These are phyloP conservation scores for Orchestes rusci DNA, from an alignment of 2,888 invertebrate species.

Conservation along the genomic window DNA sequence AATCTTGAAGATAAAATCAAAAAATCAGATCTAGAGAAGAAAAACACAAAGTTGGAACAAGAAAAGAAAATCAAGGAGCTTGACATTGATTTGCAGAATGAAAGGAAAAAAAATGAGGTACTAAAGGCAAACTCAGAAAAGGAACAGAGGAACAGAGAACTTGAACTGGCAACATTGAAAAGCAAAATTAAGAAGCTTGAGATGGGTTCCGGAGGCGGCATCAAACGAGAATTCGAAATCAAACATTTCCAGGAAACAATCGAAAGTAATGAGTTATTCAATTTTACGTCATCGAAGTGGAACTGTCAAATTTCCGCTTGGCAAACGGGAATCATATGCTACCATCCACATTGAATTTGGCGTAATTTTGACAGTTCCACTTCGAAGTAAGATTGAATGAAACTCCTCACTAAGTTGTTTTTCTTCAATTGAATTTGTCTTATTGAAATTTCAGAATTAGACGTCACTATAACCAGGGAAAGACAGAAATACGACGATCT, in stretches of 20 bases:
- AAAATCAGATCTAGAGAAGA: conserved; percentile 56
- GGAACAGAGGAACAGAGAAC: conserved; percentile 69
- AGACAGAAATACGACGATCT: conserved; percentile 72
- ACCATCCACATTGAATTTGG: too few species aligned
- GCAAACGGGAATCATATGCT: too few species aligned
- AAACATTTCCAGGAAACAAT: conserved; percentile 60
- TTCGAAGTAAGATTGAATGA: too few species aligned
- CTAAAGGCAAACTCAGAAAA: conserved; percentile 62
- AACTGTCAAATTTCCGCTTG: too few species aligned
- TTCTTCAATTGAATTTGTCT: conserved; percentile 3
- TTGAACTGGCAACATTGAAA: conserved; percentile 68
- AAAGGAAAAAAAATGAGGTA: conserved; percentile 60
- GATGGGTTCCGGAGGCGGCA: conserved; percentile 53
- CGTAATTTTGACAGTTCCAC: too few species aligned
- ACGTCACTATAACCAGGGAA: conserved; percentile 59
- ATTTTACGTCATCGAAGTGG: conserved; percentile 9
- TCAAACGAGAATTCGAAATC: conserved; percentile 58
- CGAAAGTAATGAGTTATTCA: conserved; percentile 63
- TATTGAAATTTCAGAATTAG: conserved; percentile 51
- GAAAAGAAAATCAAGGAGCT: conserved; percentile 49
- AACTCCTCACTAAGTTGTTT: background rate
- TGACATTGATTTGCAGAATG: conserved; percentile 47
- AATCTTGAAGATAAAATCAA: conserved; percentile 48
- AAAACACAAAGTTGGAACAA: conserved; percentile 56
- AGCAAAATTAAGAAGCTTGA: conserved; percentile 63